Percentiles rank a stretch among this genome's conserved stretches.
Evolutionary conservation across 2,797 vertebrate species (phyloP).

Genomic region (Accipiter superciliosus): DNA sequence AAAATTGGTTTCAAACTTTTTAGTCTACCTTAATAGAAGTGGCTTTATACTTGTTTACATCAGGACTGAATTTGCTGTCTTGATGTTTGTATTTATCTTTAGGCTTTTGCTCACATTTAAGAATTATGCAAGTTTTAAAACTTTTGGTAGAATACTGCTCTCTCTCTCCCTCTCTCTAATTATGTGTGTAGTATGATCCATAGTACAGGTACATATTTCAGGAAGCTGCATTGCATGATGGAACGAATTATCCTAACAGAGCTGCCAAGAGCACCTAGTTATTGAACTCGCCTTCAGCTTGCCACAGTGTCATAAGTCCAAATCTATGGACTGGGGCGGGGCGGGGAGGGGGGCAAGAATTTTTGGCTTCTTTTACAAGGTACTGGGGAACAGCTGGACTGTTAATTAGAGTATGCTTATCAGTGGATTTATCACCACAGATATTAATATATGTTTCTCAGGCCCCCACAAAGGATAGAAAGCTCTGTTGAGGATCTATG

Average conservation of each 20-base stretch:
- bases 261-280: neutral
- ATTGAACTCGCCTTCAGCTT: neutral
- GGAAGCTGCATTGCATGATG: neutral
- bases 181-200: neutral
- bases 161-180: neutral
- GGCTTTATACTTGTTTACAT: neutral
- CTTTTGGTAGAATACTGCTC: neutral
- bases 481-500: neutral
- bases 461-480: neutral
- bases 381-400: neutral
- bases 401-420: neutral
- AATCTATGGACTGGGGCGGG: accelerated
- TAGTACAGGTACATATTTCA: neutral
- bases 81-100: neutral
- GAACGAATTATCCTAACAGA: neutral
- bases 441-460: neutral
- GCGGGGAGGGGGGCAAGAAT: neutral
- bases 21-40: neutral
- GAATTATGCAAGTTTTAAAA: neutral
- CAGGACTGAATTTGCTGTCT: neutral
- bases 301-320: neutral
- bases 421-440: neutral
- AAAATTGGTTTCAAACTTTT: neutral
- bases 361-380: neutral
- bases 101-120: neutral